These are phyloP conservation scores for Drosophila yooni DNA, from an alignment of 2,888 invertebrate genomes.

Conservation along the genomic window DNA sequence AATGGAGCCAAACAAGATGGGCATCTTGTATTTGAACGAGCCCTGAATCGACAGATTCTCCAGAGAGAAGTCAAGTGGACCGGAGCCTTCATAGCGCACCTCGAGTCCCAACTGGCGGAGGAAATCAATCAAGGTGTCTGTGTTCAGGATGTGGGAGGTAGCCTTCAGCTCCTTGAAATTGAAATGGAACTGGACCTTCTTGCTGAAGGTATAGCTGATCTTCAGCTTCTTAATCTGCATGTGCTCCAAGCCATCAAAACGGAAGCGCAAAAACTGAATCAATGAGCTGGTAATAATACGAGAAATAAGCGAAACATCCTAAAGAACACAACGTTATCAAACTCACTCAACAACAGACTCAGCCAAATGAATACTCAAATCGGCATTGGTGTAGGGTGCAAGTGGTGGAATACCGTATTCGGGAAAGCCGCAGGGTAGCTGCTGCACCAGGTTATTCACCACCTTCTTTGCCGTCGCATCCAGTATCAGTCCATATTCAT, in stretches of 20 bases:
- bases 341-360: constrained; percentile 77
- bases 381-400: constrained; percentile 82
- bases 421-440: constrained; percentile 83
- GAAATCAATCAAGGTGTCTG: constrained; percentile 70
- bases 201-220: constrained; percentile 75
- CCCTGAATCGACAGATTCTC: constrained; percentile 77
- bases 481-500: constrained; percentile 71
- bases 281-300: constrained; percentile 51
- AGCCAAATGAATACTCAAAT: constrained; percentile 68
- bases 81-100: constrained; percentile 76
- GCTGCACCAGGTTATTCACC: constrained; percentile 62
- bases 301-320: background rate
- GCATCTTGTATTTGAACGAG: constrained; percentile 82
- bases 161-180: constrained; percentile 67
- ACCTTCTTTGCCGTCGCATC: constrained; percentile 77
- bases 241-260: constrained; percentile 80
- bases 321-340: background rate
- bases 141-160: constrained; percentile 64
- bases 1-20: constrained; percentile 78
- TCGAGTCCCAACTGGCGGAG: constrained; percentile 70
- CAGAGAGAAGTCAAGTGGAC: constrained; percentile 73
- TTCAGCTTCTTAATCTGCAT: constrained; percentile 78
- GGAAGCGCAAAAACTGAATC: constrained; percentile 76
- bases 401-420: constrained; percentile 79
- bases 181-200: constrained; percentile 79